A percentile compares a stretch with the other conserved stretches of the same genome.
These are phyloP conservation scores for Cyprinodon variegatus DNA, from an alignment of 2,113 vertebrate genomes.

Conservation along the genomic window DNA sequence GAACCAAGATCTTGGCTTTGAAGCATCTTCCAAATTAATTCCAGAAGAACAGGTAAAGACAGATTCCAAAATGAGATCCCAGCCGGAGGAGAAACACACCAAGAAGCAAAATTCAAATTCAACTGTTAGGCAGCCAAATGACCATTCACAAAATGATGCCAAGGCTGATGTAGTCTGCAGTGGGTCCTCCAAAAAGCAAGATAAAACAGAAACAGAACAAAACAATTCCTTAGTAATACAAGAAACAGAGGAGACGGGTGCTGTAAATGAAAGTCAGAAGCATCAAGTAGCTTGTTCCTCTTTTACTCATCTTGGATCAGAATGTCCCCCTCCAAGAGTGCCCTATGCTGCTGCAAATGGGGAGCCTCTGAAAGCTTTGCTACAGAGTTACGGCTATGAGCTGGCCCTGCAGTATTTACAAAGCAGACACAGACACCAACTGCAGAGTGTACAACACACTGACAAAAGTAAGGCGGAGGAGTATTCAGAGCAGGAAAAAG, in stretches of 20 bases:
- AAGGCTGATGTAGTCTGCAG: constrained; percentile 34
- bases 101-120: constrained; percentile 42
- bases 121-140: constrained; percentile 26
- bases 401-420: constrained; percentile 96
- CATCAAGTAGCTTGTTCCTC: constrained; percentile 75
- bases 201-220: constrained; percentile 37
- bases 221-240: constrained; percentile 14
- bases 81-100: constrained; percentile 48
- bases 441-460: constrained; percentile 73
- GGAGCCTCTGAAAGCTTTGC: constrained; percentile 90
- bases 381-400: constrained; percentile 97
- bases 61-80: constrained; percentile 47
- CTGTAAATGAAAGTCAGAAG: constrained; percentile 72
- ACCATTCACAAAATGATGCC: constrained; percentile 56
- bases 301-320: constrained; percentile 67
- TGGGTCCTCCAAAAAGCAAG: constrained; percentile 26
- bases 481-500: constrained; percentile 38
- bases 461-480: constrained; percentile 71
- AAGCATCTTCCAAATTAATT: constrained; percentile 68
- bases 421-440: constrained; percentile 91
- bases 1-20: constrained; percentile 81
- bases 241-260: constrained; percentile 46
- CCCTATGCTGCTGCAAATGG: constrained; percentile 88
- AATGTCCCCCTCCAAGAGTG: constrained; percentile 90
- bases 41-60: constrained; percentile 68